Conservation (phyloP, 2,888 invertebrate species). For the Gisinianus flammeolus region DNA sequence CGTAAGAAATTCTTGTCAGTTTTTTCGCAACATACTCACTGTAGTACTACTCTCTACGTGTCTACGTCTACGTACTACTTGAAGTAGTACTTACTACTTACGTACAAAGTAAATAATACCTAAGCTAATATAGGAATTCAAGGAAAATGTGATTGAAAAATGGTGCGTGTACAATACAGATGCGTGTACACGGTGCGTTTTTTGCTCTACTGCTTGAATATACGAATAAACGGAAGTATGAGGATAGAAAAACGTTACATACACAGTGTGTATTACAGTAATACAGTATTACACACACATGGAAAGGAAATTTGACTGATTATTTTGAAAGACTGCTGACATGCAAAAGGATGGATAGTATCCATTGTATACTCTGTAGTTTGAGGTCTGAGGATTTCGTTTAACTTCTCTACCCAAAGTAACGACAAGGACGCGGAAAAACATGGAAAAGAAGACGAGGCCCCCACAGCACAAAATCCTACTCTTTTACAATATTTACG, state of each 20-base stretch:
- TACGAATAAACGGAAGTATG: neutral
- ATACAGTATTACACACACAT: neutral
- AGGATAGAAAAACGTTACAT: neutral
- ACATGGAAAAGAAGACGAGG: neutral
- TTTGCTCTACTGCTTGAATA: neutral
- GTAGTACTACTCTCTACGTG: no score
- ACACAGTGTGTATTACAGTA: neutral
- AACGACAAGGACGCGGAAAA: neutral
- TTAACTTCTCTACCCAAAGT: neutral
- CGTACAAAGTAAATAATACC: no score
- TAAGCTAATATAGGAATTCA: neutral
- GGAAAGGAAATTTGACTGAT: conserved; percentile 3
- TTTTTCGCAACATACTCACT: neutral
- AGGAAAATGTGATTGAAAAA: neutral
- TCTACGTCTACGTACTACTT: no score
- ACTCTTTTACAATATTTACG: neutral
- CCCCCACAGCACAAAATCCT: neutral
- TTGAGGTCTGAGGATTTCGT: neutral
- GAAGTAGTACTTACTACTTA: no score
- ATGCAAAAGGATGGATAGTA: conserved; percentile 7
- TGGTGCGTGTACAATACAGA: neutral
- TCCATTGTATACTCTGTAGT: neutral
- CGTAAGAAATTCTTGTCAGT: neutral
- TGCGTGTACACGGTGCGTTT: neutral
- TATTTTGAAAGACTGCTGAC: conserved; percentile 16